These are phyloP conservation scores for Cromileptes altivelis DNA, from an alignment of 2,113 vertebrate genomes.

Conservation along the genomic window DNA sequence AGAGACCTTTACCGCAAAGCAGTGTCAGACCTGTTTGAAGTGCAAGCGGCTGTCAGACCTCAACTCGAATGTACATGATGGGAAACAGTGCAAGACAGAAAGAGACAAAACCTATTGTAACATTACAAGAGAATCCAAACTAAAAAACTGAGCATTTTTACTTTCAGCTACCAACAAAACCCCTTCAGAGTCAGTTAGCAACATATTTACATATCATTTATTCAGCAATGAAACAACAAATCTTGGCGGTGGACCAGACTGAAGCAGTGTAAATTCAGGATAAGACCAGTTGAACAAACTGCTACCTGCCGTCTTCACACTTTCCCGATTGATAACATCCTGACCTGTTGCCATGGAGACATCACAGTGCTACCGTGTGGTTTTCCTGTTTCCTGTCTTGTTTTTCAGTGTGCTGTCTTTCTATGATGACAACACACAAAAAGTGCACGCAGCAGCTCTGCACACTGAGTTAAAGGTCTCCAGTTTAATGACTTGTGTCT, in stretches of 20 bases:
- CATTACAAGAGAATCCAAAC: neutral
- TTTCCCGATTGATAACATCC: constrained; percentile 75
- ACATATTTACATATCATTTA: neutral
- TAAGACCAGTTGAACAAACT: constrained; percentile 18
- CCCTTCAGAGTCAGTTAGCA: neutral
- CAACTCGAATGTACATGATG: neutral
- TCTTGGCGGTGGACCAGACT: neutral
- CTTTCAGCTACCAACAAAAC: neutral
- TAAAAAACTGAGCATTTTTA: neutral
- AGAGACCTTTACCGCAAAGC: neutral
- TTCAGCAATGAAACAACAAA: neutral
- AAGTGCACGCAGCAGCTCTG: constrained; percentile 32
- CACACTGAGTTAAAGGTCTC: constrained; percentile 12
- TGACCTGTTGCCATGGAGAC: constrained; percentile 81
- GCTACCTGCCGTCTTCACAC: constrained; percentile 56
- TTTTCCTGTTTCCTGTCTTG: constrained; percentile 88
- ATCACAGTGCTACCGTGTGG: constrained; percentile 78
- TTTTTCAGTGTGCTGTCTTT: constrained; percentile 47
- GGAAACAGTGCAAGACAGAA: neutral
- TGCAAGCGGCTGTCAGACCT: neutral
- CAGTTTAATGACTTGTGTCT: neutral
- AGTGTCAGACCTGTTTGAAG: neutral
- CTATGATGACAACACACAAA: constrained; percentile 55
- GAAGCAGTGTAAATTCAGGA: neutral
- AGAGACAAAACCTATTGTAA: neutral